phyloP scores from a whole-genome alignment of 1,140 invertebrate species.

The Phymastichus coffea region DNA sequence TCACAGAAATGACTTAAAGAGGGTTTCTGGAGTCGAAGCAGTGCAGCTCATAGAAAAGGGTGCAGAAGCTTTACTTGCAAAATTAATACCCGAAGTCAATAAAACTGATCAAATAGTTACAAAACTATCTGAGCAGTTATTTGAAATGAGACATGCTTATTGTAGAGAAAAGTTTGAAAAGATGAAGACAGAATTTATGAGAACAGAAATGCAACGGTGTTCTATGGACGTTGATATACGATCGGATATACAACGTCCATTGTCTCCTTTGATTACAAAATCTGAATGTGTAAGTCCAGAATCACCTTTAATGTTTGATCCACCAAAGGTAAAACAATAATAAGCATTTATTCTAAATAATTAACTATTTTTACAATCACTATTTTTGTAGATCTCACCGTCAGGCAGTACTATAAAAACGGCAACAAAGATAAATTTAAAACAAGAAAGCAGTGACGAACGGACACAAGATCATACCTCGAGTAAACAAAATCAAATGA shows the following conservation, averaged over 20 bases:
- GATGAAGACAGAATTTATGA: neutral
- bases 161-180: conserved; percentile 3
- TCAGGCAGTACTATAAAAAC: too few species aligned
- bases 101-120: conserved; percentile 38
- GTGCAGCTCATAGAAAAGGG: conserved; percentile 38
- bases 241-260: too few species aligned
- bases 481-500: too few species aligned
- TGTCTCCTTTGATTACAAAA: too few species aligned
- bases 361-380: neutral
- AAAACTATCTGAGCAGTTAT: conserved; percentile 36
- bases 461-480: too few species aligned
- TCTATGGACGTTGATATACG: neutral
- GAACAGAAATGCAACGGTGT: neutral
- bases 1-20: conserved; percentile 35
- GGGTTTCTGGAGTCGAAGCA: conserved; percentile 32
- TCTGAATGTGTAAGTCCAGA: neutral
- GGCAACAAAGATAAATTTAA: too few species aligned
- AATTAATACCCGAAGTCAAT: conserved; percentile 37
- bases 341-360: neutral
- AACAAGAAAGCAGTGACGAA: too few species aligned
- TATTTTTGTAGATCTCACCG: too few species aligned
- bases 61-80: conserved; percentile 37
- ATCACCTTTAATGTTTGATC: neutral
- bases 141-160: conserved; percentile 13
- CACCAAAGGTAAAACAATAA: neutral